Conservation (phyloP, 2,888 invertebrate species). For the Adelphocoris suturalis region DNA sequence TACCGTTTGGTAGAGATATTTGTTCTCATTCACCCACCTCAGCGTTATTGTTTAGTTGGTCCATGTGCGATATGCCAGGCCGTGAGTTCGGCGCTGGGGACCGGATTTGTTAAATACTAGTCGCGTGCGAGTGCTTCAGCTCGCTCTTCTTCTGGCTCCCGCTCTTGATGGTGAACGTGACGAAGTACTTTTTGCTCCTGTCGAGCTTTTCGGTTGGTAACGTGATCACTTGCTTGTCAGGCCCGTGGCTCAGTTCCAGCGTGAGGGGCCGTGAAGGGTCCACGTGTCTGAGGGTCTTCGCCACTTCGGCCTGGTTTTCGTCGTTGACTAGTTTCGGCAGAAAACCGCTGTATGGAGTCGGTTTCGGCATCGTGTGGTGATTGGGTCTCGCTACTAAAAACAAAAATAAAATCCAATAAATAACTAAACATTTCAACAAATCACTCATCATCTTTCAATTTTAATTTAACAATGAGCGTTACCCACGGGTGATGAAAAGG, state of each 20-base stretch:
- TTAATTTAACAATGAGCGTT: no score
- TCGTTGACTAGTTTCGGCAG: conserved; percentile 84
- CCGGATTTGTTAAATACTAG: conserved; percentile 73
- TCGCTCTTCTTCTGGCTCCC: conserved; percentile 74
- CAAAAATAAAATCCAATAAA: conserved; percentile 10
- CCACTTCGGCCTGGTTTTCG: conserved; percentile 76
- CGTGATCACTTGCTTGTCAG: conserved; percentile 91
- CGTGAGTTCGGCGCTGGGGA: not conserved
- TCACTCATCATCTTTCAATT: not conserved
- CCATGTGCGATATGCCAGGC: conserved; percentile 16
- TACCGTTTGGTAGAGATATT: conserved; percentile 17
- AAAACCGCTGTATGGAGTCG: conserved; percentile 81
- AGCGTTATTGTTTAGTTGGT: not conserved
- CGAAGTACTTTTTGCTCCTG: conserved; percentile 93
- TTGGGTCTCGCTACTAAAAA: conserved; percentile 88
- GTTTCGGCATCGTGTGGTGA: conserved; percentile 89
- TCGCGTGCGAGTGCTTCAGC: conserved; percentile 73
- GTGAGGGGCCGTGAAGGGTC: conserved; percentile 78
- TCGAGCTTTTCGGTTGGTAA: conserved; percentile 92
- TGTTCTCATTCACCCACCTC: conserved; percentile 18
- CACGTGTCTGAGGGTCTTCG: conserved; percentile 76
- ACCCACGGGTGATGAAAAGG: no score
- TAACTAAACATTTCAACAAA: not conserved
- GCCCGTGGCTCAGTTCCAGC: conserved; percentile 90
- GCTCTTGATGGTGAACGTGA: conserved; percentile 94